Evolutionary conservation across 2,888 invertebrate genomes (phyloP), one percentile per base, ranked within the genome.

Genomic region (Halocaridina rubra): DNA sequence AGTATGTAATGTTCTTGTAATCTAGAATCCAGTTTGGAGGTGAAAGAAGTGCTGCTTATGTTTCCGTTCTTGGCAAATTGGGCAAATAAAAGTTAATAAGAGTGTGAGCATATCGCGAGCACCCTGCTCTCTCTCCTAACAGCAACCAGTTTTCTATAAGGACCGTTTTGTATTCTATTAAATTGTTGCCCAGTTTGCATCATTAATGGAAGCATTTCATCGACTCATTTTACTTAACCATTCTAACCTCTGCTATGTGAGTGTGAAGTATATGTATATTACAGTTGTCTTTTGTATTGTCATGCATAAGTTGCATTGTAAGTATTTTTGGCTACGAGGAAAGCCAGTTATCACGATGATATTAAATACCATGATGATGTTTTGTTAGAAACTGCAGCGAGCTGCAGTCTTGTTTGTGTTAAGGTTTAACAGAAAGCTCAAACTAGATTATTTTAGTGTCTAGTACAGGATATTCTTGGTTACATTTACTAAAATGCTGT

Each of bases 391-490:
- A 80, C 84, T 84, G 86, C 84, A 77, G 77, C 72, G 71, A 79
- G 71, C 46, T 80, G 84, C 77, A 74, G 86, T 80, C 75, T 80
- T 77, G 74, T 84, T 84, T 80, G 80, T 86, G 80, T 88, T 85
- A 81, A 85, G 79, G 80, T 85, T 82, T 80, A 85, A 82, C 67
- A 72, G 81, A 82, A 88, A 88, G 88, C 88, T 88, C 88, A 88
- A 88, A 84, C 82, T 88, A 86, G 88, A 86, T 80, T 86, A 86
- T 88, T 86, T 88, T 84, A 85, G 81, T 88, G 86, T 81, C 81
- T 81, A 81, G 85, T 87, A 86, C 84, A 87, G 87, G 82, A 87
- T 87, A 87, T 87, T 87, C 87, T 87, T 87, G 87, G 87, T 87
- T 87, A 85, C 87, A 85, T 87, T 85, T 87, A 85, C 80, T 86